These are phyloP conservation scores for Ooceraea biroi DNA, from an alignment of 1,140 invertebrate genomes.

Conservation along the genomic window DNA sequence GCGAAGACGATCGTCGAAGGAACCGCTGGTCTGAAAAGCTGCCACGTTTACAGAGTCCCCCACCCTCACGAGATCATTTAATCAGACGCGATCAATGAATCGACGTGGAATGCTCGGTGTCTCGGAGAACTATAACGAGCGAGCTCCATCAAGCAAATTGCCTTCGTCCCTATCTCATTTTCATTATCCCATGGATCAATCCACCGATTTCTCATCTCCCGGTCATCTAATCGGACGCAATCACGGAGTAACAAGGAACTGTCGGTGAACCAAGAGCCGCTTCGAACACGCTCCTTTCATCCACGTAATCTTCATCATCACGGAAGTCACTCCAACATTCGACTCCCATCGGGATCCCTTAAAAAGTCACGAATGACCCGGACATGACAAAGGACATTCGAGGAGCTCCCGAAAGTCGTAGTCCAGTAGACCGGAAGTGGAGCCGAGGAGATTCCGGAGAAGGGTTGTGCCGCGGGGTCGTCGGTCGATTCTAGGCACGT, in stretches of 20 bases:
- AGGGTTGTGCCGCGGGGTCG: too few species aligned
- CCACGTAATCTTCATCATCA: neutral
- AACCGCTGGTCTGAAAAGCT: neutral
- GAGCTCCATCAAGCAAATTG: neutral
- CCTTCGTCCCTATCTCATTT: neutral
- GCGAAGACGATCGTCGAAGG: conserved; percentile 10
- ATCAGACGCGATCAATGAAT: neutral
- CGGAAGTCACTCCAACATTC: neutral
- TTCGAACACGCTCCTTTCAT: neutral
- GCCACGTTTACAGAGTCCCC: too few species aligned
- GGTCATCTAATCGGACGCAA: neutral
- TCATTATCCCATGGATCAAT: neutral
- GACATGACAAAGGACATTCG: neutral
- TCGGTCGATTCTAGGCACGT: conserved; percentile 17
- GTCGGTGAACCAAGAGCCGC: neutral
- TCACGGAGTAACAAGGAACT: neutral
- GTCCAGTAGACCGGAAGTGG: too few species aligned
- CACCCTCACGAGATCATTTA: neutral
- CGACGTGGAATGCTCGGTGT: neutral
- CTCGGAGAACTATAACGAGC: neutral
- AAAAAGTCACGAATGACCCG: neutral
- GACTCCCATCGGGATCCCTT: neutral
- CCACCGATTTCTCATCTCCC: neutral
- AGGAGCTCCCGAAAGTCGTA: neutral
- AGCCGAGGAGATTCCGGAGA: neutral